Base-by-base conservation (phyloP, 1,140 invertebrate species). In the Drosophila ficusphila region DNA sequence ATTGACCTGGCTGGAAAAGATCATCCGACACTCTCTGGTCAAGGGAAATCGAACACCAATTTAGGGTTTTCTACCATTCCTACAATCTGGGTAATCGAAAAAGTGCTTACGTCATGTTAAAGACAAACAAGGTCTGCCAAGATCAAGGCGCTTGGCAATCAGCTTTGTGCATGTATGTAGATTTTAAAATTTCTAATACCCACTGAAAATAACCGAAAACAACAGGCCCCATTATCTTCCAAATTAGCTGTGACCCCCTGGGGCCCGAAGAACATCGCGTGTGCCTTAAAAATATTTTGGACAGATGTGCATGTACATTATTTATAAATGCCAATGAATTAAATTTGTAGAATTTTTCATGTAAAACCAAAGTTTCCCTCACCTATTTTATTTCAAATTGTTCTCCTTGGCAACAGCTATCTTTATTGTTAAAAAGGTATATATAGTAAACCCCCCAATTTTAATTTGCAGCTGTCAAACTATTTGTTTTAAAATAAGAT, bases 101-200 rank as follows among this genome's bases (percentile, higher is more conserved):
- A 54, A 54, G 56, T 69, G 48, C 64, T 46, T 58, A 69, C 78
- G 62, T 77, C 62, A 86, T 77, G 76, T 25, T 57, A 74, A 72
- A 75, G 71, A 64, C 48, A 81, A 86, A 76, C 76, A 79, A 88
- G 81, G 81, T 86, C 76, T 48, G 12, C n/a, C 62, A 86, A 86
- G 81, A 88, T 86, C 81, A 86, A 86, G 81, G 81, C 67, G 54
- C 36, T 54, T 36, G 48, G 48, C 60, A 79, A 83, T 83, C 77
- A 81, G 64, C 19, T 70, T 78, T 74, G 49, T 74, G 75, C 61
- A 81, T 86, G 69, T 48, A 19, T 18, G 69, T 49, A 81, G 58
- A 67, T 21, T 68, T 57, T 44, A 11, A 58, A 34, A 60, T 25
- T 51, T 71, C 46, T 41, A 72, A 86, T 70, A 52, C 58, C 51